These are phyloP conservation scores for Tyria jacobaeae DNA, from an alignment of 2,888 invertebrate species.

Conservation along the genomic window DNA sequence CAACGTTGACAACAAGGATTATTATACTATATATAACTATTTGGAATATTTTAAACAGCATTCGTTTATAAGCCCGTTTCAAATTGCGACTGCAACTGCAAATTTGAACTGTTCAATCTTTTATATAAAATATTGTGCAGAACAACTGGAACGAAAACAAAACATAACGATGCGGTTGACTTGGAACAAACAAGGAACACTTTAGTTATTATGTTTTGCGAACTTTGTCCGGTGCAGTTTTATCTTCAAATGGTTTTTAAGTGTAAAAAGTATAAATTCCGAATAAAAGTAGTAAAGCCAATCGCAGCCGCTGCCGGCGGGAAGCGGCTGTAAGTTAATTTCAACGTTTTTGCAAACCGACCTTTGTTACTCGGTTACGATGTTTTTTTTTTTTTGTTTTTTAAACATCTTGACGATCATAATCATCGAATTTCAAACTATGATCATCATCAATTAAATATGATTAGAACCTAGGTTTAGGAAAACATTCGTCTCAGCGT, in stretches of 20 bases:
- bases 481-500: too few species aligned
- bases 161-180: slow-evolving; percentile 7
- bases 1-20: too few species aligned
- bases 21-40: background rate
- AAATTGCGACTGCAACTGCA: background rate
- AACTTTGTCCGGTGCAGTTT: slow-evolving; percentile 25
- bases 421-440: too few species aligned
- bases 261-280: slow-evolving; percentile 5
- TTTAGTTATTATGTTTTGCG: slow-evolving; percentile 33
- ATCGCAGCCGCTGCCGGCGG: slow-evolving; percentile 2
- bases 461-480: too few species aligned
- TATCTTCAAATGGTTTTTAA: slow-evolving; percentile 19
- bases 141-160: background rate
- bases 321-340: slow-evolving; percentile 21
- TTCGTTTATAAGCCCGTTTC: background rate
- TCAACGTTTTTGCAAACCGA: slow-evolving; percentile 17
- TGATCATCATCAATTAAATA: too few species aligned
- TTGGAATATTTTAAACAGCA: background rate
- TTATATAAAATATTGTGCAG: background rate
- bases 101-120: background rate
- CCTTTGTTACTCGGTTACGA: slow-evolving; percentile 1
- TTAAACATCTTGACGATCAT: background rate
- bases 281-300: slow-evolving; percentile 12
- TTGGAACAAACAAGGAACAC: slow-evolving; percentile 23
- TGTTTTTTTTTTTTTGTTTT: slow-evolving; percentile 9